These are phyloP conservation scores for Azorinus chamasolen DNA, from an alignment of 2,888 invertebrate species.

Conservation along the genomic window DNA sequence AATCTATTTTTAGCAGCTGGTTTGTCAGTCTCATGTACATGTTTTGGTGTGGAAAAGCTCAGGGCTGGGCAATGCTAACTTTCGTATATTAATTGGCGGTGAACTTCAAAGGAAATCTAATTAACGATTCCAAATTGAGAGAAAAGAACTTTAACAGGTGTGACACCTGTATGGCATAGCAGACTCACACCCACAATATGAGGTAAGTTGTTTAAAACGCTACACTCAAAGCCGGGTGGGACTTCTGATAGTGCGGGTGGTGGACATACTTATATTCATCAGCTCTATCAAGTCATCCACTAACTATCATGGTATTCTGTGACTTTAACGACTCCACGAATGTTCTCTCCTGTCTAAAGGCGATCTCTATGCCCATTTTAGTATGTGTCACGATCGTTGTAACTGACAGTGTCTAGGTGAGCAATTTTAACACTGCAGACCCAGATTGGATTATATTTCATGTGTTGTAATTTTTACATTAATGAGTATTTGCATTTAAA, in stretches of 20 bases:
- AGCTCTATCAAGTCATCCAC: no score
- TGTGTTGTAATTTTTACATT: no score
- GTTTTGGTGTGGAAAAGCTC: conserved; percentile 56
- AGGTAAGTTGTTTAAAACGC: conserved; percentile 45
- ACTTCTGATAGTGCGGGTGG: conserved; percentile 4
- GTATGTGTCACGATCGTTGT: no score
- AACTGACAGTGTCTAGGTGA: no score
- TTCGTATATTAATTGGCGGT: conserved; percentile 34
- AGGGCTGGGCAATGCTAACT: conserved; percentile 58
- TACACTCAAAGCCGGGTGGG: conserved; percentile 49
- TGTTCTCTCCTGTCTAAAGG: no score
- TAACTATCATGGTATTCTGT: no score
- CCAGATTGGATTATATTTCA: no score
- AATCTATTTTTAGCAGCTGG: conserved; percentile 58
- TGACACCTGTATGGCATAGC: conserved; percentile 40
- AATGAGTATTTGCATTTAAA: no score
- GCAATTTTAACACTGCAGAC: no score
- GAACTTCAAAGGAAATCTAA: conserved; percentile 1
- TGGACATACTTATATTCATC: no score
- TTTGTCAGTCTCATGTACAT: conserved; percentile 61
- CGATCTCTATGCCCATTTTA: no score
- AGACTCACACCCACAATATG: conserved; percentile 34
- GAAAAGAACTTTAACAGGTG: conserved; percentile 1
- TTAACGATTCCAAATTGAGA: not conserved
- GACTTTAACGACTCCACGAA: no score